Evolutionary conservation across 2,888 invertebrate genomes (phyloP).

Genomic region (Linyphia triangularis): DNA sequence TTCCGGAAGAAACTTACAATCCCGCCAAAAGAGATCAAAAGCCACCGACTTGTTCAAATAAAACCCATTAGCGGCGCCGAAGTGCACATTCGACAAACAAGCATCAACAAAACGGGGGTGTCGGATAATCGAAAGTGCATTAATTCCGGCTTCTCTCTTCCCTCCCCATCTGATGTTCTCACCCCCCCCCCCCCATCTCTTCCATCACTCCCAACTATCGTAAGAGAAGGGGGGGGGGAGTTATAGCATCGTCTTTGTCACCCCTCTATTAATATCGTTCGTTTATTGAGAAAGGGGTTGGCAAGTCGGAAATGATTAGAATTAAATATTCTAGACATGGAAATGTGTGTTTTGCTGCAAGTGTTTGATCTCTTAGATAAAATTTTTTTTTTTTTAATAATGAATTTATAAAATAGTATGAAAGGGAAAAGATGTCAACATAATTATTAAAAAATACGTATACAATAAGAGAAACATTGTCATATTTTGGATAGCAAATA

Average conservation of each 20-base stretch:
- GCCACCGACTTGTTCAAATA: slow-evolving; percentile 66
- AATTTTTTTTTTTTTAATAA: no score
- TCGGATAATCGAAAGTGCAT: slow-evolving; percentile 70
- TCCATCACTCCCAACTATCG: no score
- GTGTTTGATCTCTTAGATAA: no score
- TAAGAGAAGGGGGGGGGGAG: neutral
- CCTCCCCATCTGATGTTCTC: neutral
- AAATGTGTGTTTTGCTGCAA: no score
- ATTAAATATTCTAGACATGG: neutral
- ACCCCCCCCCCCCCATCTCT: neutral
- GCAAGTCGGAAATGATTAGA: neutral
- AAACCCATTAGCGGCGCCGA: slow-evolving; percentile 66
- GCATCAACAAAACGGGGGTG: slow-evolving; percentile 61
- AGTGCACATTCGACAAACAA: slow-evolving; percentile 63
- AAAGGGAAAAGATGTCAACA: no score
- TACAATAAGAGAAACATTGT: no score
- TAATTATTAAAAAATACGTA: no score
- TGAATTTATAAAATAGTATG: no score
- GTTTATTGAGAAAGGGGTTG: slow-evolving; percentile 10
- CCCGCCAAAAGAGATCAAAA: slow-evolving; percentile 69
- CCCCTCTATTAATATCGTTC: slow-evolving; percentile 48
- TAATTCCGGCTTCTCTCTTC: slow-evolving; percentile 39
- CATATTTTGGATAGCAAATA: no score
- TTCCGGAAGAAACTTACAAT: neutral
- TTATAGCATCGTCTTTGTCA: slow-evolving; percentile 33